These are phyloP conservation scores for Crenichthys baileyi DNA, from an alignment of 2,797 vertebrate species.

Conservation along the genomic window DNA sequence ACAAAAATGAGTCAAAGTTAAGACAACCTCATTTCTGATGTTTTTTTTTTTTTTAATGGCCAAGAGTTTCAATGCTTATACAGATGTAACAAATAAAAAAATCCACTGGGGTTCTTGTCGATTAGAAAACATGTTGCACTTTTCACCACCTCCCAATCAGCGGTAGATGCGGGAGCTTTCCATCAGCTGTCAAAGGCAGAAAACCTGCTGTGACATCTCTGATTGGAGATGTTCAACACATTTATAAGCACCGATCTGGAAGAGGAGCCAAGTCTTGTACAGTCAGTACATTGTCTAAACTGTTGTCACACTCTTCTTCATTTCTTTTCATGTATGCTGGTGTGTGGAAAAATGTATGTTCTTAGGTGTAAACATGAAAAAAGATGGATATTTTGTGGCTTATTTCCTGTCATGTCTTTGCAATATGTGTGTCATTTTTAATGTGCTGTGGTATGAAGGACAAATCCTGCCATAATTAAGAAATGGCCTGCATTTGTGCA, in stretches of 20 bases:
- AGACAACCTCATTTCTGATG: constrained; percentile 10
- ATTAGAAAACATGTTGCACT: constrained; percentile 21
- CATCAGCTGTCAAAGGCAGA: constrained; percentile 52
- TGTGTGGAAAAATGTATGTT: neutral
- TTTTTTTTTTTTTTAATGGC: neutral
- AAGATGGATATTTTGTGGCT: neutral
- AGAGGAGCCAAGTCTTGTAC: neutral
- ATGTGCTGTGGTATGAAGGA: neutral
- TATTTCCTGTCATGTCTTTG: neutral
- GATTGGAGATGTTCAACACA: constrained; percentile 50
- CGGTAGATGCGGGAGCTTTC: constrained; percentile 46
- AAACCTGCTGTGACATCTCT: constrained; percentile 57
- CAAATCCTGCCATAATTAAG: too few species aligned
- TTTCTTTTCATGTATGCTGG: neutral
- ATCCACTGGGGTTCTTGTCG: constrained; percentile 11
- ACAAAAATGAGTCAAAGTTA: neutral
- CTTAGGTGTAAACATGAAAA: neutral
- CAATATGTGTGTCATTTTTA: neutral
- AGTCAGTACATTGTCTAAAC: neutral
- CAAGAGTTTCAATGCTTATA: constrained; percentile 2
- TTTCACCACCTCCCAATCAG: constrained; percentile 57
- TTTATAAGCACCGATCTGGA: constrained; percentile 14
- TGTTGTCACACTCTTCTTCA: neutral
- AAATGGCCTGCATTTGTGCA: too few species aligned
- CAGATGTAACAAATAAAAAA: constrained; percentile 29